Evolutionary conservation across 2,797 vertebrate genomes (phyloP).

Genomic region (Brachymystax lenok): DNA sequence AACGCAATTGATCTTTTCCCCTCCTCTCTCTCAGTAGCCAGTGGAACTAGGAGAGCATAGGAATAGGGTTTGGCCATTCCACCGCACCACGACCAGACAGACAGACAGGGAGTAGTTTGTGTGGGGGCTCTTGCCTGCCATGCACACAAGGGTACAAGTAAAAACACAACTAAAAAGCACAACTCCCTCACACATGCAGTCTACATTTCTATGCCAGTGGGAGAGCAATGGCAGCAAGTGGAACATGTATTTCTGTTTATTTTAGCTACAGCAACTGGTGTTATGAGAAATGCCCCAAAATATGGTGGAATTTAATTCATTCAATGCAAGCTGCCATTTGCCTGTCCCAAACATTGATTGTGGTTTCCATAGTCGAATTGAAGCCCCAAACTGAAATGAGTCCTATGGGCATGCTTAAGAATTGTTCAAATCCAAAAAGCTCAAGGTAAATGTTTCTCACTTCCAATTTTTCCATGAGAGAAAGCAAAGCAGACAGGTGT

Average conservation of each 20-base stretch:
- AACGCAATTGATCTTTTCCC: slow-evolving; percentile 16
- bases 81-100: not conserved
- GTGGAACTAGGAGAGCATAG: slow-evolving; percentile 19
- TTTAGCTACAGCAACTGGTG: slow-evolving; percentile 59
- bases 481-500: not conserved
- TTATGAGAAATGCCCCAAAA: slow-evolving; percentile 58
- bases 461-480: not conserved
- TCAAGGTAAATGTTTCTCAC: not conserved
- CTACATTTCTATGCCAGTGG: slow-evolving; percentile 55
- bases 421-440: not conserved
- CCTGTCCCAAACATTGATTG: slow-evolving; percentile 28
- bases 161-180: slow-evolving; percentile 64
- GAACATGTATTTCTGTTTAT: slow-evolving; percentile 72
- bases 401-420: not conserved
- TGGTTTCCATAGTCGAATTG: slow-evolving; percentile 51
- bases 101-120: slow-evolving; percentile 43
- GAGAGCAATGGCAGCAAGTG: slow-evolving; percentile 56
- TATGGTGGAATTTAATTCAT: slow-evolving; percentile 50
- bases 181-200: slow-evolving; percentile 61
- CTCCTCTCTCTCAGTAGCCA: slow-evolving; percentile 7
- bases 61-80: slow-evolving; percentile 12
- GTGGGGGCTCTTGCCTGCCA: slow-evolving; percentile 25
- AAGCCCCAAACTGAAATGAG: not conserved
- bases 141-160: slow-evolving; percentile 31
- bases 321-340: slow-evolving; percentile 22